Base-by-base conservation (phyloP, 2,888 invertebrate genomes). In the Empis stercorea region DNA sequence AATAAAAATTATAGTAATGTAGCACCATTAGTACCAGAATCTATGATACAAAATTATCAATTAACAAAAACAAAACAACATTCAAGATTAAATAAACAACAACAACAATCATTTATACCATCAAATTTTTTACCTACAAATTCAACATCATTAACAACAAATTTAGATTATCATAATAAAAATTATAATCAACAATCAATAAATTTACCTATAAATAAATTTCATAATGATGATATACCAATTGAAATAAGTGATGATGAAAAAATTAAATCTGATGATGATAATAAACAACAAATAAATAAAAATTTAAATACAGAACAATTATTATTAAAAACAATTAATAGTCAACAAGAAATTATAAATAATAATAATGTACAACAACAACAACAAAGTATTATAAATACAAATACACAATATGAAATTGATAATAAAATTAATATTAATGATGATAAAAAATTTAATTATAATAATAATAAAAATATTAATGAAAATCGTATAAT, bases 1-100 rank as follows among this genome's bases (percentile, higher is more conserved):
- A 63, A 65, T 30, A 59, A 59, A 10, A 63, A 52, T 37, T 65
- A 63, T 51, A 66, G 67, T 44, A 67, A 66, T 56, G 66, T 69
- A 3, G 67, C 67, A 13, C 65, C 68, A 3, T 48, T 68, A 13
- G 61, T 68, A 2, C 64, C 67, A 2, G 66, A 66, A 13, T 61
- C 61, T 1, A 57, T 65, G 52, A 40, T 40, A 40, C 40, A 27
- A 40, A 63, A 63, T 51, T 45, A 56, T 11, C 53, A 57, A 10
- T 27, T 57, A 4, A 46, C 53, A 14, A 47, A 60, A n/a, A 20
- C 49, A 17, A 43, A 46, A 20, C 13, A 34, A 34, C 32, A 13
- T 4, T 27, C 23, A 27, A 4, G 9, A 17, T 4, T 17, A 27
- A 38, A 17, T 38, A 38, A 38, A 17, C 38, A 16, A 17, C 16